Percentiles rank a stretch among this genome's conserved stretches.
phyloP scores from a whole-genome alignment of 92 coral and sea anemone genomes.

The Zoanthus sansibaricus region DNA sequence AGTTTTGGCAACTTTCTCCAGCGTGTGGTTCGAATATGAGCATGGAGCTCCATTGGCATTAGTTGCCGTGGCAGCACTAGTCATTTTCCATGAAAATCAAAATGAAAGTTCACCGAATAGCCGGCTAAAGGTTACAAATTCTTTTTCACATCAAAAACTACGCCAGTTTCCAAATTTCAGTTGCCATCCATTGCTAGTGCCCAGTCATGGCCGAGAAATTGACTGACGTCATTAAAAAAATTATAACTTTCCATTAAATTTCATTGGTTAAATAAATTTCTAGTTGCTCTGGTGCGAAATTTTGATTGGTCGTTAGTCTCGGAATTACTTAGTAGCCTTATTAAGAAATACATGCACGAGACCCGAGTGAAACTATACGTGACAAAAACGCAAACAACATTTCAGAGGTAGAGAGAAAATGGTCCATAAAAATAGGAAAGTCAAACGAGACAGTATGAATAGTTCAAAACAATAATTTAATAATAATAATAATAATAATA shows the following conservation, averaged over 20 bases:
- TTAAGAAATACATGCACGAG: no score
- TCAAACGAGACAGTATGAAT: no score
- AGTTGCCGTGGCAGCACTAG: constrained; percentile 79
- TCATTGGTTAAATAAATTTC: constrained; percentile 14
- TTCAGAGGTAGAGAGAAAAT: no score
- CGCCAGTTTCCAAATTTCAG: constrained; percentile 23
- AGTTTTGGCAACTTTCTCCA: constrained; percentile 97
- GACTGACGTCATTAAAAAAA: constrained; percentile 25
- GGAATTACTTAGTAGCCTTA: background rate
- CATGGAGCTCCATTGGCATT: constrained; percentile 86
- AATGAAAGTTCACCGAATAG: constrained; percentile 43
- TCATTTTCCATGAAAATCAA: constrained; percentile 63
- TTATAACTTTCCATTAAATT: background rate
- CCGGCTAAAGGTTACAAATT: constrained; percentile 42
- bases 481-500: no score
- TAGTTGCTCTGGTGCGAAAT: background rate
- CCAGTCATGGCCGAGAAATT: constrained; percentile 36
- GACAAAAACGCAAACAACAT: no score
- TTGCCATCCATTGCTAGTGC: constrained; percentile 46
- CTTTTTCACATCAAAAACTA: constrained; percentile 25
- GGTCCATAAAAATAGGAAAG: no score
- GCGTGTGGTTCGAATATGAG: constrained; percentile 93
- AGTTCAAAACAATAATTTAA: no score
- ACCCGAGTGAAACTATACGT: no score
- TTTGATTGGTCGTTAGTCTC: background rate